Base-by-base conservation (phyloP, 2,113 vertebrate species). In the Chiloscyllium plagiosum region DNA sequence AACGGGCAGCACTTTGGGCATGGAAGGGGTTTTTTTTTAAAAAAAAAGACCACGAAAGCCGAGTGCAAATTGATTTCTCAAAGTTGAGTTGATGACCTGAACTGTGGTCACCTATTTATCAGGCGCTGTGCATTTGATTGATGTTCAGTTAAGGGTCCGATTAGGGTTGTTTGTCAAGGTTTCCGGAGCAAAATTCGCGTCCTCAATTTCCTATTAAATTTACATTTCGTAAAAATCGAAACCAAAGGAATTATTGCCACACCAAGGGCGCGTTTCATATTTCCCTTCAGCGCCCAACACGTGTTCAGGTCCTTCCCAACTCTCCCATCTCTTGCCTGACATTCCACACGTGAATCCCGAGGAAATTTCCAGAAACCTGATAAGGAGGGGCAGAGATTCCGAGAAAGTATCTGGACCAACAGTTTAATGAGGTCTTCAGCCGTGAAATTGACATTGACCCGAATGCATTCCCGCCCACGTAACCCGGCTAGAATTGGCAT, bases 361-460 rank as follows among this genome's bases (percentile, higher is more conserved):
- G 68, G 47, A 24, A 50, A 95, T 95, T 95, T 95, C 94, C 94
- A 72, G 94, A 95, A 95, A 95, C 47, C 37, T 95, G 33, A 22
- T 70, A 50, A 70, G 66, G 26, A 10, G 47, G 42, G 37, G 24
- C 24, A 52, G 94, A 17, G 68, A 72, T 95, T 95, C 94, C 69
- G 69, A 68, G 94, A 95, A 95, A 19, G 93, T 33, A 20, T 42
- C 37, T 70, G 56, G 19, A n/a, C 37, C 29, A 93, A 93, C 90
- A 37, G 13, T 50, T 50, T 50, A 13, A 22, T 37, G 89, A 92
- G 56, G 93, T 76, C 42, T 52, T 15, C 15, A 33, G 42, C 47
- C 24, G 29, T 50, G 68, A 95, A 50, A 52, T 72, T 37, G 12
- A 94, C 92, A 17, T 61, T 90, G 87, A 76, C 42, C 24, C 47